A percentile compares a stretch with the other conserved stretches of the same genome.
Evolutionary conservation across 2,113 vertebrate genomes (phyloP).

Genomic region (Phasianus colchicus): DNA sequence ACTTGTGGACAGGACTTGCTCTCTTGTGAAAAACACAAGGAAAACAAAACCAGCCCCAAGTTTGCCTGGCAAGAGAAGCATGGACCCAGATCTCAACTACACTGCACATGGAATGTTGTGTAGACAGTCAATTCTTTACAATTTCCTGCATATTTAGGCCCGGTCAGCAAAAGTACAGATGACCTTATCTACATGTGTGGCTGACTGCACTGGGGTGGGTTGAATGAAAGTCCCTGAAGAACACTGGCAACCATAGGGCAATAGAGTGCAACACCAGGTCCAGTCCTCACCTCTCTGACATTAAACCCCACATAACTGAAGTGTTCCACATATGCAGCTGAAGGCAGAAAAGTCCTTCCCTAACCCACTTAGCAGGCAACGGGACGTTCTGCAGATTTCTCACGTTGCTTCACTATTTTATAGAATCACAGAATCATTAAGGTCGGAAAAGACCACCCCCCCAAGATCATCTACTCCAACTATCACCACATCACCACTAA

Average conservation of each 20-base stretch:
- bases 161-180: neutral
- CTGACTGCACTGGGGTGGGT: neutral
- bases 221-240: neutral
- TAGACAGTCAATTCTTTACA: neutral
- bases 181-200: neutral
- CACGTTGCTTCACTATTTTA: neutral
- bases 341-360: neutral
- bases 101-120: accelerated
- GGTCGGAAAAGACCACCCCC: too few species aligned
- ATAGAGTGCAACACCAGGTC: neutral
- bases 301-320: neutral
- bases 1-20: neutral
- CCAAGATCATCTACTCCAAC: too few species aligned
- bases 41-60: neutral
- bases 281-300: neutral
- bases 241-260: accelerated
- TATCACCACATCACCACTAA: too few species aligned
- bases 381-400: neutral
- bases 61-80: neutral
- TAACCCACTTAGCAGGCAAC: neutral
- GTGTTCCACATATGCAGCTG: neutral
- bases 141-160: neutral
- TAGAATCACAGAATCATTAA: too few species aligned
- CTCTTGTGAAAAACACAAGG: neutral
- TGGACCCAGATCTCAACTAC: neutral